Evolutionary conservation across 2,797 vertebrate genomes (phyloP).

Genomic region (Eurystomus glaucurus): DNA sequence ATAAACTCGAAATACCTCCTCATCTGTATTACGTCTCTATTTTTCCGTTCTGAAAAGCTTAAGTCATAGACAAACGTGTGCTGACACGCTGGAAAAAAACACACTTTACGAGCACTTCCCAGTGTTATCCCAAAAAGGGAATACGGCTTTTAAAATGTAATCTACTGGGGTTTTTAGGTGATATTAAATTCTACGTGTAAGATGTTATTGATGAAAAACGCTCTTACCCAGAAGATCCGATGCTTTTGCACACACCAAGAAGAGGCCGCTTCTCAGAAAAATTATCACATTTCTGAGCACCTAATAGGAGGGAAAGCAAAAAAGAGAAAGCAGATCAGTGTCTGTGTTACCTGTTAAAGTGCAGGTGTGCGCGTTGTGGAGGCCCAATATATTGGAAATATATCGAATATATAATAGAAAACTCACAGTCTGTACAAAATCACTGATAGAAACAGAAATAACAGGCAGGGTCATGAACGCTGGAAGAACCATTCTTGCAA

Average conservation of each 20-base stretch:
- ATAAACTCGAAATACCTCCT: not conserved
- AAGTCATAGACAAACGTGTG: not conserved
- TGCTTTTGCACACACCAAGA: constrained; percentile 96
- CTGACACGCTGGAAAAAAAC: not conserved
- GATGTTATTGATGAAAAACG: not conserved
- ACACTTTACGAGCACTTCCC: not conserved
- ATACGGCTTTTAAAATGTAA: not conserved
- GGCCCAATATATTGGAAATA: fast-evolving
- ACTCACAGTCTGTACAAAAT: not conserved
- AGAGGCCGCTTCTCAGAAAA: constrained; percentile 97
- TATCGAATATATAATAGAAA: not conserved
- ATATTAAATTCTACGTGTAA: no score
- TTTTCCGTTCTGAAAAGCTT: not conserved
- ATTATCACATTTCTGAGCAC: constrained; percentile 91
- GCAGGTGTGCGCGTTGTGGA: fast-evolving
- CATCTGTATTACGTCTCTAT: not conserved
- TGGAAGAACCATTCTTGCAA: not conserved
- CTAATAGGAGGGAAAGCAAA: constrained; percentile 80
- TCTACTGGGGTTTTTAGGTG: not conserved
- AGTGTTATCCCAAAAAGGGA: not conserved
- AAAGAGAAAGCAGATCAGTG: not conserved
- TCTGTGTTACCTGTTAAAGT: not conserved
- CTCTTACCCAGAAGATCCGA: constrained; percentile 96
- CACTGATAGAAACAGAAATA: not conserved
- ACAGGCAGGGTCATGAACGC: not conserved